phyloP scores from a whole-genome alignment of 2,888 invertebrate species.

The Linhomoeus sp. region DNA sequence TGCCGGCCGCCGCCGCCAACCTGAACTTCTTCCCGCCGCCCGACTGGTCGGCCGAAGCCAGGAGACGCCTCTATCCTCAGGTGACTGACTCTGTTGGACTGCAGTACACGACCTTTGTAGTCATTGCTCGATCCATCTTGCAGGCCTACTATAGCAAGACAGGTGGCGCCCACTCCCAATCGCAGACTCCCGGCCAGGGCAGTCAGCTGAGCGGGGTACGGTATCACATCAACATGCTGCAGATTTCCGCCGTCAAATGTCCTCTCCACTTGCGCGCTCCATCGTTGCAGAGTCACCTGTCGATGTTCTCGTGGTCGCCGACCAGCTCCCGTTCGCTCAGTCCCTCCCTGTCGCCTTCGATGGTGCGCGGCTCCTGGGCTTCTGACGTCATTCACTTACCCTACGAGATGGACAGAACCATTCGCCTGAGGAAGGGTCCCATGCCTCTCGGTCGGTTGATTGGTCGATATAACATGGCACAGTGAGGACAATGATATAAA shows the following conservation, averaged over 20 bases:
- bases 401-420: slow-evolving; percentile 36
- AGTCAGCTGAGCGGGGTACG: slow-evolving; percentile 1
- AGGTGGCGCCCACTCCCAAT: too few species aligned
- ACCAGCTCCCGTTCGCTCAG: slow-evolving; percentile 17
- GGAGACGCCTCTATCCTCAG: slow-evolving; percentile 22
- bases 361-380: slow-evolving; percentile 19
- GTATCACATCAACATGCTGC: too few species aligned
- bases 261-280: too few species aligned
- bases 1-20: too few species aligned
- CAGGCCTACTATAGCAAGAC: not conserved
- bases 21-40: not conserved
- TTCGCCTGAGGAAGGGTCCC: slow-evolving; percentile 38
- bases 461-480: too few species aligned
- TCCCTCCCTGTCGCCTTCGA: slow-evolving; percentile 8
- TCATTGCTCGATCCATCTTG: too few species aligned
- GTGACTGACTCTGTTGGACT: slow-evolving; percentile 10
- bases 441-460: slow-evolving; percentile 37
- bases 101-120: too few species aligned
- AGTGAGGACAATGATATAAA: too few species aligned
- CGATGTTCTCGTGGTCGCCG: slow-evolving; percentile 23
- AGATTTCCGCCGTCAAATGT: too few species aligned
- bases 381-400: slow-evolving; percentile 32
- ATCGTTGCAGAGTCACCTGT: slow-evolving; percentile 17
- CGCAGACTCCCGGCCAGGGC: too few species aligned
- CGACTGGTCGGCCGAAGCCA: slow-evolving; percentile 13